These are phyloP conservation scores for Lamproptera curius DNA, from an alignment of 2,888 invertebrate genomes.

Conservation along the genomic window DNA sequence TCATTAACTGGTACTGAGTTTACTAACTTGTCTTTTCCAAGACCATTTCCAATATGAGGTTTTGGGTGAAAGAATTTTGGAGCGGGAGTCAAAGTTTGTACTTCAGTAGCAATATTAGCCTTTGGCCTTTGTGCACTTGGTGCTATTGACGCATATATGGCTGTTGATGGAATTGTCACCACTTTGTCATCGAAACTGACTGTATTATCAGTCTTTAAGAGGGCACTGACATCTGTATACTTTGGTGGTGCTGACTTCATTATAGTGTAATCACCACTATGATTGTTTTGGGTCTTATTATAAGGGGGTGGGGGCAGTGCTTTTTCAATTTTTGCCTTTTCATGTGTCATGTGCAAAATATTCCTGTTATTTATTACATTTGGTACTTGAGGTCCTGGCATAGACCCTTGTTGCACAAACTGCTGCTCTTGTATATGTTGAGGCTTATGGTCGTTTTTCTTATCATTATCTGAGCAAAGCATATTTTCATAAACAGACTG, in stretches of 20 bases:
- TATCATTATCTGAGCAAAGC: slow-evolving; percentile 65
- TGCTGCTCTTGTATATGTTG: slow-evolving; percentile 55
- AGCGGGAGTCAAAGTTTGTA: slow-evolving; percentile 70
- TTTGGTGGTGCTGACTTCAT: slow-evolving; percentile 74
- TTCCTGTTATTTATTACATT: slow-evolving; percentile 52
- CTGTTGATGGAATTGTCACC: slow-evolving; percentile 67
- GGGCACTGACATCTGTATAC: slow-evolving; percentile 65
- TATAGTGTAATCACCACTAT: slow-evolving; percentile 64
- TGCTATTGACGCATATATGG: slow-evolving; percentile 74
- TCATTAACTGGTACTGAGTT: slow-evolving; percentile 45
- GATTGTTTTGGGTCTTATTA: slow-evolving; percentile 49
- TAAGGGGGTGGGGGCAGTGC: slow-evolving; percentile 75
- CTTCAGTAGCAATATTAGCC: slow-evolving; percentile 74
- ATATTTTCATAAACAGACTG: slow-evolving; percentile 72
- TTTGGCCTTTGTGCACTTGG: slow-evolving; percentile 75
- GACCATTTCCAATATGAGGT: slow-evolving; percentile 78
- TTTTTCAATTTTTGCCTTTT: slow-evolving; percentile 73
- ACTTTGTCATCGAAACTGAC: slow-evolving; percentile 65
- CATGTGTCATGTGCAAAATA: slow-evolving; percentile 50
- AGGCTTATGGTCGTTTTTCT: slow-evolving; percentile 57
- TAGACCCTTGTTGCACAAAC: slow-evolving; percentile 62
- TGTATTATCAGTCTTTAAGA: slow-evolving; percentile 56
- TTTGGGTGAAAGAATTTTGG: slow-evolving; percentile 78
- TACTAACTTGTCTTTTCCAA: slow-evolving; percentile 55
- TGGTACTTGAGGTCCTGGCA: slow-evolving; percentile 67